A percentile compares a stretch with the other conserved stretches of the same genome.
phyloP scores from a whole-genome alignment of 37 sponge, comb jelly and placozoan genomes.

The Spongilla lacustris region DNA sequence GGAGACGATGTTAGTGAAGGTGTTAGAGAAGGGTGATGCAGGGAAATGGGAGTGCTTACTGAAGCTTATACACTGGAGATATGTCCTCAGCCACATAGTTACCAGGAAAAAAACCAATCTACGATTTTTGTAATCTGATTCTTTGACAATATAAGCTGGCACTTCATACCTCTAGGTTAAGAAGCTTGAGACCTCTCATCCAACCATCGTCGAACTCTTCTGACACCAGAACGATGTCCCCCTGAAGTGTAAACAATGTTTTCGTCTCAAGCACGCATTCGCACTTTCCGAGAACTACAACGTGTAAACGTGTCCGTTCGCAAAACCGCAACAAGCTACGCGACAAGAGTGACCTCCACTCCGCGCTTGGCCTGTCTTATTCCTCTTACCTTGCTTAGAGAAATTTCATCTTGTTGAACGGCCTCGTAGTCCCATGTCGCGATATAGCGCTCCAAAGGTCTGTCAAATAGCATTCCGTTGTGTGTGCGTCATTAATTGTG shows the following conservation, averaged over 20 bases:
- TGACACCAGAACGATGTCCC: conserved; percentile 77
- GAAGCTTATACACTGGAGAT: conserved; percentile 69
- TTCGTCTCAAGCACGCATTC: too few relatives aligned
- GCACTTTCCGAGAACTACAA: too few relatives aligned
- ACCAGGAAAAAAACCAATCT: conserved; percentile 88
- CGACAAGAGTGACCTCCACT: too few relatives aligned
- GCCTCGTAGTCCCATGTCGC: conserved; percentile 68
- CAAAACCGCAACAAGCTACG: too few relatives aligned
- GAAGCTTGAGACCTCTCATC: conserved; percentile 81
- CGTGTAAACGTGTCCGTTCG: too few relatives aligned
- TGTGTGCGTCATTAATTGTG: too few relatives aligned
- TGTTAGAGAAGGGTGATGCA: too few relatives aligned
- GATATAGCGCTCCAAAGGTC: conserved; percentile 53
- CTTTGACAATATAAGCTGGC: background rate
- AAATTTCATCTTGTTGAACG: conserved; percentile 57
- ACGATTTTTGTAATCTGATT: background rate
- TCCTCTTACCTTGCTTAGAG: conserved; percentile 35
- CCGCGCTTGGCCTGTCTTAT: too few relatives aligned
- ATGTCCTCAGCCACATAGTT: conserved; percentile 54
- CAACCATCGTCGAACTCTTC: conserved; percentile 82
- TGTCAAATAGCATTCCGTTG: background rate
- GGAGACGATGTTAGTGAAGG: background rate
- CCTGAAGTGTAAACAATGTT: conserved; percentile 54
- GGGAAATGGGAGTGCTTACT: conserved; percentile 26
- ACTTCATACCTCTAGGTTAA: conserved; percentile 57